These are phyloP conservation scores for Pseudonaja textilis DNA, from an alignment of 2,113 vertebrate species.

Conservation along the genomic window DNA sequence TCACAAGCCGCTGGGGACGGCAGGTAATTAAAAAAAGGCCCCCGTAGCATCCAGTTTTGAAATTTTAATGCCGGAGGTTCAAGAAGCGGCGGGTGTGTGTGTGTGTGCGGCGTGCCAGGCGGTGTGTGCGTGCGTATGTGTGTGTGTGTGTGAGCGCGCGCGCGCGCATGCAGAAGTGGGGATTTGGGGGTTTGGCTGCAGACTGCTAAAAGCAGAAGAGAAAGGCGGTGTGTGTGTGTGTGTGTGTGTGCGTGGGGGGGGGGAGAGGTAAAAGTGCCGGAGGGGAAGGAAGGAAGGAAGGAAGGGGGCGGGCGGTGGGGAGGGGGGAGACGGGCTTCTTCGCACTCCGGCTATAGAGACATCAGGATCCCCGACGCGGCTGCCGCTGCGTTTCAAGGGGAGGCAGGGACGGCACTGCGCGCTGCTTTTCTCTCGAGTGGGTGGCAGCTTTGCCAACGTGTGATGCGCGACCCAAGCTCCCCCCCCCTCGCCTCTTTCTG, in stretches of 20 bases:
- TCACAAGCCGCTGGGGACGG: slow-evolving; percentile 73
- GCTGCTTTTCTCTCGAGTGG: slow-evolving; percentile 26
- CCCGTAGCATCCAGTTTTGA: slow-evolving; percentile 75
- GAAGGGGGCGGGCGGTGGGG: slow-evolving; percentile 20
- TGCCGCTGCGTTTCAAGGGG: slow-evolving; percentile 5
- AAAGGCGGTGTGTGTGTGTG: slow-evolving; percentile 22
- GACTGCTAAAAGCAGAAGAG: slow-evolving; percentile 59
- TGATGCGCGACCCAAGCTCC: slow-evolving; percentile 40
- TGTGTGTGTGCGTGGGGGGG: too few relatives aligned
- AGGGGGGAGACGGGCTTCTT: slow-evolving; percentile 6
- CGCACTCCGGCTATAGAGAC: slow-evolving; percentile 50
- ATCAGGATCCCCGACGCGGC: slow-evolving; percentile 51
- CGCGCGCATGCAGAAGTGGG: slow-evolving; percentile 49
- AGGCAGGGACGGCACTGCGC: slow-evolving; percentile 2
- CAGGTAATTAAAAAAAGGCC: slow-evolving; percentile 74
- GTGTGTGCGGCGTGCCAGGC: not conserved
- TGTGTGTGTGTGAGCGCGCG: not conserved
- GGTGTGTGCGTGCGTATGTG: not conserved
- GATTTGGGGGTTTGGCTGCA: slow-evolving; percentile 66
- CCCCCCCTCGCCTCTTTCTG: not conserved
- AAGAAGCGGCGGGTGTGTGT: slow-evolving; percentile 55
- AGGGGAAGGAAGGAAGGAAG: slow-evolving; percentile 22
- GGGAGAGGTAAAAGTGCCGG: slow-evolving; percentile 44
- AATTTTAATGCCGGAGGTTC: slow-evolving; percentile 71
- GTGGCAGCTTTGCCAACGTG: slow-evolving; percentile 44